Base-by-base conservation (phyloP, 2,113 vertebrate species). In the Chlorodrepanis virens region DNA sequence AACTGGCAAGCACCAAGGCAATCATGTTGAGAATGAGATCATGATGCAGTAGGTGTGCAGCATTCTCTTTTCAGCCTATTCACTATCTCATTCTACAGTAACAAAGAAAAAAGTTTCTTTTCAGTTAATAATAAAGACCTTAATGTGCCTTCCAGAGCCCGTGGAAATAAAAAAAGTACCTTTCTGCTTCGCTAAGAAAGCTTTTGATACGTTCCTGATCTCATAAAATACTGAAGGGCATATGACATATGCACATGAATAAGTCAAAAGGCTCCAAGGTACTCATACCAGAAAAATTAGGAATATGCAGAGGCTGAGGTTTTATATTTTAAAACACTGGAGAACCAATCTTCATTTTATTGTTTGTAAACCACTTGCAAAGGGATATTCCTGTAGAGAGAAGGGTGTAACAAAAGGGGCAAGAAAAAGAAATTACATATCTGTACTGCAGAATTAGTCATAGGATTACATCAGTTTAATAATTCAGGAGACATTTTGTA, bases 21-120 rank as follows among this genome's bases (percentile, higher is more conserved):
- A 92, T 94, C 94, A 92, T 94, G 75, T 92, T 89, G 92, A 89
- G 92, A 93, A 94, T 97, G 96, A 97, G 94, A 86, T 97, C 94
- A 97, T 96, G 94, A 89, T 96, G 94, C 96, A 81, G 96, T 97
- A 96, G 88, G 83, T 95, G 88, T 94, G 83, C 93, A 84, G 85
- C 85, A 94, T 81, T 94, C 90, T 90, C 88, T 88, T 93, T 86
- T 75, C 56, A 95, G 72, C 28, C 76, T 93, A 87, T 94, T 92
- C 92, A 35, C 75, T 94, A 33, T 77, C 63, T 85, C 79, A 9
- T 67, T 67, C 33, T 65, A 60, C 80, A 78, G 47, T 20, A 93
- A 90, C 47, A 77, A 92, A 88, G 39, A 67, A 28, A 47, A 90
- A 90, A 93, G 61, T 61, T 90, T 82, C 77, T 69, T 89, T 92